Conservation (phyloP, 2,797 vertebrate species). For the Dipus sagitta region DNA sequence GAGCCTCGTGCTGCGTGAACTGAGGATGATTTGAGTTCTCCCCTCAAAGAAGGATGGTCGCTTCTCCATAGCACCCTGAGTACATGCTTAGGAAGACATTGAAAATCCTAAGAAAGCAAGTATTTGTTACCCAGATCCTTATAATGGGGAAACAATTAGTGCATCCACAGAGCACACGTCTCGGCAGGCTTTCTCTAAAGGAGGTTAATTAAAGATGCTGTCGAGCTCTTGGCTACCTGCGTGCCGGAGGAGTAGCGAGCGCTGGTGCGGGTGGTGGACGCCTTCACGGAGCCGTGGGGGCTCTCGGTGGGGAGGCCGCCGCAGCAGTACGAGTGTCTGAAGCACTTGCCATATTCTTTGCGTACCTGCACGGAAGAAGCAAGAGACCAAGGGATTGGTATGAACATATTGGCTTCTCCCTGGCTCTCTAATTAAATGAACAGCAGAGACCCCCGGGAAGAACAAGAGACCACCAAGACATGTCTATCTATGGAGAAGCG, state of each 20-base stretch:
- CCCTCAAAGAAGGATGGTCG: background rate
- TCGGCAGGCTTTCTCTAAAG: conserved; percentile 85
- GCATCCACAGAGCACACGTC: conserved; percentile 83
- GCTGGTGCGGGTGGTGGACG: conserved; percentile 96
- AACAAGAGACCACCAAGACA: background rate
- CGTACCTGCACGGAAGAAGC: conserved; percentile 91
- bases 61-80: conserved; percentile 48
- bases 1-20: background rate
- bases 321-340: conserved; percentile 98
- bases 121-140: conserved; percentile 79
- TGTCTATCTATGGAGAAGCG: background rate
- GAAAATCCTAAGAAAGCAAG: conserved; percentile 58
- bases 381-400: background rate
- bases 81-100: conserved; percentile 75
- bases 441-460: background rate
- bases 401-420: background rate
- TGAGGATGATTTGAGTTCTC: background rate
- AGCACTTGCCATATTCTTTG: conserved; percentile 98
- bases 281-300: conserved; percentile 97
- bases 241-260: conserved; percentile 99
- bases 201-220: conserved; percentile 85
- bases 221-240: conserved; percentile 92
- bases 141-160: conserved; percentile 86
- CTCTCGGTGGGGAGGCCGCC: conserved; percentile 95
- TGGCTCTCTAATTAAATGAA: background rate